A percentile compares a stretch with the other conserved stretches of the same genome.
Evolutionary conservation across 2,797 vertebrate species (phyloP).

Genomic region (Dermochelys coriacea): DNA sequence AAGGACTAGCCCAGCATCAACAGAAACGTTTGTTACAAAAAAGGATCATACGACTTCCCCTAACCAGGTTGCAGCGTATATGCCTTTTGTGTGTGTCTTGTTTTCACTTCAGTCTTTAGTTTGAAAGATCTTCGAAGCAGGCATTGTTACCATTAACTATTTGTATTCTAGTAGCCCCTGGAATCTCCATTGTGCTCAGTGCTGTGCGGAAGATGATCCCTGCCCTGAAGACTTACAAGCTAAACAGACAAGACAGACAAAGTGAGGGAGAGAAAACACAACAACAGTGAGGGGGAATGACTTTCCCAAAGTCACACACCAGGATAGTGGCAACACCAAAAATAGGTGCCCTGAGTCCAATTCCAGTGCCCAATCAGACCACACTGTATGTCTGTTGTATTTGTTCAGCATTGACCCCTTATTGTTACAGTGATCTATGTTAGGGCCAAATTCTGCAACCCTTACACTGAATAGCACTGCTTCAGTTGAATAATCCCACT

Average conservation of each 20-base stretch:
- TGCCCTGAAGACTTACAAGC: neutral
- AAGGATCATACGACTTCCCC: neutral
- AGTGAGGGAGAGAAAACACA: neutral
- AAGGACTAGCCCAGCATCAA: neutral
- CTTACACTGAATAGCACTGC: constrained; percentile 7
- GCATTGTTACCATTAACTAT: neutral
- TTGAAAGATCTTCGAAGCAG: neutral
- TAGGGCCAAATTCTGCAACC: neutral
- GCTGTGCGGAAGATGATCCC: neutral
- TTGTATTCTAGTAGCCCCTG: neutral
- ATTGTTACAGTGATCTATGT: neutral
- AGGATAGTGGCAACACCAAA: neutral
- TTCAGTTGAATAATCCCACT: constrained; percentile 8
- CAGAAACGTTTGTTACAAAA: neutral
- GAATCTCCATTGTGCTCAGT: neutral
- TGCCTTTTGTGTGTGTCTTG: neutral
- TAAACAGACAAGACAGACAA: neutral
- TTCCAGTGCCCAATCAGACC: neutral
- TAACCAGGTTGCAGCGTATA: neutral
- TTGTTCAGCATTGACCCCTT: neutral
- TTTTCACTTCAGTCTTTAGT: constrained; percentile 20
- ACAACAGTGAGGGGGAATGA: neutral
- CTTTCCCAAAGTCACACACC: neutral
- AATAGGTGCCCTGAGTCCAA: neutral
- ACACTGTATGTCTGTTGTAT: neutral